phyloP scores from a whole-genome alignment of 2,797 vertebrate species.

The Chelon labrosus region DNA sequence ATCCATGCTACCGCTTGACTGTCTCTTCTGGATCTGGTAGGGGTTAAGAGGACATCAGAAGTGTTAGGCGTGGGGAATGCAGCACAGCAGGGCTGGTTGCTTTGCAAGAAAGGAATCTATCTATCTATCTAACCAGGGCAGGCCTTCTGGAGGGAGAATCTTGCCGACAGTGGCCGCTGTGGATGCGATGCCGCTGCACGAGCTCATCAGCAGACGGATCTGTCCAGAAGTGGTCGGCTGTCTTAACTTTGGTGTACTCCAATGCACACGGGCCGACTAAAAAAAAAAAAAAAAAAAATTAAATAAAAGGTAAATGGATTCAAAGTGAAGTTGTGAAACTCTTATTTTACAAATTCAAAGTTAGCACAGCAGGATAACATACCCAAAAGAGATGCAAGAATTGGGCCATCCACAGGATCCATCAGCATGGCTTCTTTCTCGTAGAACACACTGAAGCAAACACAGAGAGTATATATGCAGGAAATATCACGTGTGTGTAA shows the following conservation, averaged over 20 bases:
- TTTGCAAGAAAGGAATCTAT: background rate
- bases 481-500: too few species aligned
- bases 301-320: slow-evolving; percentile 13
- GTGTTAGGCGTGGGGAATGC: background rate
- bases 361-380: background rate
- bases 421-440: slow-evolving; percentile 96
- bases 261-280: slow-evolving; percentile 96
- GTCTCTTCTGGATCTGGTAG: slow-evolving; percentile 95
- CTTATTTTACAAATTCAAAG: background rate
- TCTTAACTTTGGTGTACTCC: slow-evolving; percentile 99
- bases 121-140: slow-evolving; percentile 82
- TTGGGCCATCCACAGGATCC: slow-evolving; percentile 96
- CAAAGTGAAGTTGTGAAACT: background rate
- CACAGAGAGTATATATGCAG: background rate
- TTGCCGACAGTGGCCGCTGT: slow-evolving; percentile 94
- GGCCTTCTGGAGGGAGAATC: slow-evolving; percentile 97
- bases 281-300: background rate
- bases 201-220: slow-evolving; percentile 97
- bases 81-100: background rate
- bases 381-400: slow-evolving; percentile 97
- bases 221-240: slow-evolving; percentile 98
- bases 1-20: slow-evolving; percentile 97
- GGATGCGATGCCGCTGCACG: slow-evolving; percentile 97
- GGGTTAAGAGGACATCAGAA: slow-evolving; percentile 7
- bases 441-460: slow-evolving; percentile 90